phyloP scores from a whole-genome alignment of 2,797 vertebrate species.

The Esox lucius region DNA sequence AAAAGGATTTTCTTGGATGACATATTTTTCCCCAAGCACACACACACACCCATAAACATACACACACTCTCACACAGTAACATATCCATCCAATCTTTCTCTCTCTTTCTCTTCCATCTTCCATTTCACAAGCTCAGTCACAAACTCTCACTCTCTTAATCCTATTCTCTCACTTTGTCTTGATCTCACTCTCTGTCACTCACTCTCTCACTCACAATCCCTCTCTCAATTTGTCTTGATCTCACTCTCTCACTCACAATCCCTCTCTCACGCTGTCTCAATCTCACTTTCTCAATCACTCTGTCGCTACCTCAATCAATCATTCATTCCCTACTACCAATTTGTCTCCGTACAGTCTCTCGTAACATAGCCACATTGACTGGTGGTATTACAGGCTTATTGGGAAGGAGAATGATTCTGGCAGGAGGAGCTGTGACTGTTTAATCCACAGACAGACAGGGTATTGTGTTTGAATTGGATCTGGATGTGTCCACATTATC shows the following conservation, averaged over 20 bases:
- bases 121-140: too few relatives aligned
- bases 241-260: too few relatives aligned
- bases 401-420: slow-evolving; percentile 39
- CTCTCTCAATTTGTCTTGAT: too few relatives aligned
- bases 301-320: too few relatives aligned
- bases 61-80: slow-evolving; percentile 9
- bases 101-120: neutral
- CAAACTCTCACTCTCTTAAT: too few relatives aligned
- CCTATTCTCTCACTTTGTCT: too few relatives aligned
- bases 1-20: too few relatives aligned
- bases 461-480: slow-evolving; percentile 40
- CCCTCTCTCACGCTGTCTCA: too few relatives aligned
- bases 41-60: slow-evolving; percentile 11
- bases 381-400: slow-evolving; percentile 43
- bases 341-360: slow-evolving; percentile 17
- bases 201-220: too few relatives aligned
- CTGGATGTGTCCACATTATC: slow-evolving; percentile 25
- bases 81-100: slow-evolving; percentile 2
- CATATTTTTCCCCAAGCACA: neutral
- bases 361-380: slow-evolving; percentile 31
- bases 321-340: neutral
- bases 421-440: slow-evolving; percentile 24
- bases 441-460: slow-evolving; percentile 50
- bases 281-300: too few relatives aligned
- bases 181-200: too few relatives aligned